Base-by-base conservation (phyloP, 2,888 invertebrate species). In the Abscondita cerata region DNA sequence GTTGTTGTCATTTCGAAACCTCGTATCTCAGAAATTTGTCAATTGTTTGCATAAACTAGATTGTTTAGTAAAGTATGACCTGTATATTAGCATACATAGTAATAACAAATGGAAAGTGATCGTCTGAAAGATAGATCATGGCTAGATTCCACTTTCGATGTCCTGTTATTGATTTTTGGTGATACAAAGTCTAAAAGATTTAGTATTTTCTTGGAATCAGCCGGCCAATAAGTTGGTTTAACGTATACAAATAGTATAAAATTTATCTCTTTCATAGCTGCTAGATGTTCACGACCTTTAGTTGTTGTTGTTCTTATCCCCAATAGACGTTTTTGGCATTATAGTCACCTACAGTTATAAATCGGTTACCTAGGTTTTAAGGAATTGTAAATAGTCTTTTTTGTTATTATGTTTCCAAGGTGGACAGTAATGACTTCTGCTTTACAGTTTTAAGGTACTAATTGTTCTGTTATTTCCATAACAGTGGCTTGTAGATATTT, bases 41-140 rank as follows among this genome's bases (percentile, higher is more conserved):
- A n/a, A n/a, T n/a, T n/a, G n/a, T n/a, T n/a, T n/a, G n/a, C n/a
- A n/a, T n/a, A n/a, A n/a, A n/a, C n/a, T n/a, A n/a, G 34, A 12
- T 44, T 41, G 25, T 33, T 54, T 54, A 18, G 54, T 54, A 1
- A n/a, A 33, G 34, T 54, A 34, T 13, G n/a, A n/a, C n/a, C 25
- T 46, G 46, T 54, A 53, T 40, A 36, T 40, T 11, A 40, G 20
- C 12, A 12, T 53, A 16, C 20, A 41, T 53, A 20, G 19, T 40
- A 2, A 53, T 19, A 25, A 40, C 19, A 41, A 53, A 40, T 44
- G 53, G 41, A 12, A 41, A 53, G 1, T 52, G 52, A 31, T 53
- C 52, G 38, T 15, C n/a, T n/a, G n/a, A n/a, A 52, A 19, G 13
- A 31, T 12, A 50, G n/a, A 19, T 50, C 31, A 19, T 31, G 11